Base-by-base conservation (phyloP, 2,797 vertebrate species). In the Ara ararauna region DNA sequence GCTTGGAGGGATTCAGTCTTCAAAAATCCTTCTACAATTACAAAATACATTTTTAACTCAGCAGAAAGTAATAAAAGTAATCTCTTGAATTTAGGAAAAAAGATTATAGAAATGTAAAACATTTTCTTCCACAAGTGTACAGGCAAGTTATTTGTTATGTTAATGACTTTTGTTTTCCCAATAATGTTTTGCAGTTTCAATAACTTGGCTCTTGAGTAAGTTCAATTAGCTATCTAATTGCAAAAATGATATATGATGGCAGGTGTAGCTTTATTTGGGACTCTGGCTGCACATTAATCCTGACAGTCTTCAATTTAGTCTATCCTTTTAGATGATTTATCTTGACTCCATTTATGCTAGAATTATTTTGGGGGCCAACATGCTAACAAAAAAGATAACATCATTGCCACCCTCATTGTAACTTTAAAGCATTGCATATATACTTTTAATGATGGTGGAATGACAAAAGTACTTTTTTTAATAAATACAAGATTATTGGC, bases 161-260 rank as follows among this genome's bases (percentile, higher is more conserved):
- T 85, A 72, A 64, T 87, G 73, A 60, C 54, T 92, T 77, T 26
- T 80, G 26, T 72, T 91, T 94, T 93, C 62, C 27, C 73, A 42
- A 3, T 76, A 73, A 54, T 61, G 19, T 78, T 93, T 87, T 92
- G 54, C 66, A 87, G 85, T 90, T 92, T 90, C 74, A 84, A 47
- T 84, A 89, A 72, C 54, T 86, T 89, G 72, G 61, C 79, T 93
- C 91, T 78, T 83, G 56, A 93, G 34, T 81, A 91, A 96, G 45
- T 93, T 93, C 76, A 93, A 60, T 89, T 96, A 96, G 38, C 62
- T 89, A 70, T 81, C 89, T 95, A 94, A 95, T 90, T 96, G 70
- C 73, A 91, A 89, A 94, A 94, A 86, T 88, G 2, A 94, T 78
- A 26, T 60, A 76, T 88, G 71, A 79, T 82, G 71, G 85, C 74